These are phyloP conservation scores for Yponomeuta plumbellus DNA, from an alignment of 2,888 invertebrate species.

Conservation along the genomic window DNA sequence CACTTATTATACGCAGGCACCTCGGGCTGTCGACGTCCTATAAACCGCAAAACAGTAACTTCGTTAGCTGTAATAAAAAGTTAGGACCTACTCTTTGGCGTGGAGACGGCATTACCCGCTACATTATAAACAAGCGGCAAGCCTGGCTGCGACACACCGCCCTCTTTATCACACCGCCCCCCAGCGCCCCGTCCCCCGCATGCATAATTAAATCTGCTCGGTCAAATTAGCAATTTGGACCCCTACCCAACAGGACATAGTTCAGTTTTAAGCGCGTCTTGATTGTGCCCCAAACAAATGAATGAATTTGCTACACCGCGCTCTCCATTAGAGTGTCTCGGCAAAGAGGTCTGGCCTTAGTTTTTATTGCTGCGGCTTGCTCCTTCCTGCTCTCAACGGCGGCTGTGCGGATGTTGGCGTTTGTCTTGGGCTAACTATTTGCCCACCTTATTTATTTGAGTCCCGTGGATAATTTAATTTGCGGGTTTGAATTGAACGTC, in stretches of 20 bases:
- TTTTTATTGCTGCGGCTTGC: conserved; percentile 13
- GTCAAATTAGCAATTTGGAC: conserved; percentile 73
- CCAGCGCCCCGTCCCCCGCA: conserved; percentile 30
- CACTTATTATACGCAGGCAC: conserved; percentile 4
- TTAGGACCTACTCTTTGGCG: conserved; percentile 62
- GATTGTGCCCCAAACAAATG: conserved; percentile 61
- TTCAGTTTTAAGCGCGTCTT: conserved; percentile 64
- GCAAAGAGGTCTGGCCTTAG: conserved; percentile 9
- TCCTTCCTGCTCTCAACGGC: neutral
- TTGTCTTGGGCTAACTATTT: conserved; percentile 2
- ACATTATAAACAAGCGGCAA: conserved; percentile 16
- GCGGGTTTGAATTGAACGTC: too few species aligned
- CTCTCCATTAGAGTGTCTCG: conserved; percentile 55
- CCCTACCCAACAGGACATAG: conserved; percentile 65
- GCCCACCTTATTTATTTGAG: neutral
- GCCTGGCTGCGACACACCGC: conserved; percentile 63
- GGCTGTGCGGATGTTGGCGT: neutral
- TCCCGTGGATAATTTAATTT: neutral
- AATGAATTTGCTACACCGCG: conserved; percentile 61
- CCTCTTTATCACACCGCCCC: conserved; percentile 61
- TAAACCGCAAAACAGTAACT: conserved; percentile 55
- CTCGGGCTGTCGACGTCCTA: conserved; percentile 32
- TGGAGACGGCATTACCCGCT: conserved; percentile 63
- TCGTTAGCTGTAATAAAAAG: conserved; percentile 68
- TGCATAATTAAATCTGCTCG: conserved; percentile 75